These are phyloP conservation scores for Sweltsa coloradensis DNA, from an alignment of 1,140 invertebrate species.

Conservation along the genomic window DNA sequence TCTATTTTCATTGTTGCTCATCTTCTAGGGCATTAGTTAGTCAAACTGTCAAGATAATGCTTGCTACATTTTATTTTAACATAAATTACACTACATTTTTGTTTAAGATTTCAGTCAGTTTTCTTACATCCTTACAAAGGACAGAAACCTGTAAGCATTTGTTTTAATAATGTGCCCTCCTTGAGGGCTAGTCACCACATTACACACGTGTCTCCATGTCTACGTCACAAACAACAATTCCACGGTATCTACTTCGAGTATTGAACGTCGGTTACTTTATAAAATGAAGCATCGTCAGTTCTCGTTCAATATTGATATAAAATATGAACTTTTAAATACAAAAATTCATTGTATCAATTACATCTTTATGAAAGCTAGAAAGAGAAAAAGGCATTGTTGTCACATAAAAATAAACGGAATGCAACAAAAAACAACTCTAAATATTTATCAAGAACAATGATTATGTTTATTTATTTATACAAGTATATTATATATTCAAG, in stretches of 20 bases:
- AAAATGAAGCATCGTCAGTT: no score
- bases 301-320: constrained; percentile 17
- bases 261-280: no score
- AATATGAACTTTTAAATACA: neutral
- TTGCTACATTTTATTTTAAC: constrained; percentile 2
- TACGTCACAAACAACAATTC: no score
- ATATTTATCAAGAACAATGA: constrained; percentile 2
- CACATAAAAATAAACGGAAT: neutral
- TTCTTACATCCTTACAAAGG: constrained; percentile 4
- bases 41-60: no score
- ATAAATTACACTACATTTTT: constrained; percentile 2
- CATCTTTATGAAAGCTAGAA: neutral
- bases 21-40: no score
- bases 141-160: neutral
- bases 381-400: neutral
- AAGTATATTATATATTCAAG: no score
- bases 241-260: no score
- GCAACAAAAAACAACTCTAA: neutral
- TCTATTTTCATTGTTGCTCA: no score
- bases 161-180: no score
- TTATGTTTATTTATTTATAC: no score
- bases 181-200: no score
- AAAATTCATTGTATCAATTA: neutral
- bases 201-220: no score
- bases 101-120: neutral